phyloP scores from a whole-genome alignment of 2,113 vertebrate species.

The Saccopteryx leptura region DNA sequence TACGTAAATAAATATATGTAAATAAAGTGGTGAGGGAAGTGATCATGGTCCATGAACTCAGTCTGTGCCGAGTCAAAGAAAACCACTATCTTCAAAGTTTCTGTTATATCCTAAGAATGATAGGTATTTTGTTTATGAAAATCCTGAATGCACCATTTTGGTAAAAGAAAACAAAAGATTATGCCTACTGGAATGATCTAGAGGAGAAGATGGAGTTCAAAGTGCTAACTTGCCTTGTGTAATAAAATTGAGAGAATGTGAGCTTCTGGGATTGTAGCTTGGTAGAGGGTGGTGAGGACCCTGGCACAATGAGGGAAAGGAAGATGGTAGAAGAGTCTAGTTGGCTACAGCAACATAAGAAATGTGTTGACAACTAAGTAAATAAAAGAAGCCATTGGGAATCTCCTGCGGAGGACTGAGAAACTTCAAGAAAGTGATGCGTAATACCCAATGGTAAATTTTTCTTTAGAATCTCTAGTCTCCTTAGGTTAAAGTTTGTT shows the following conservation, averaged over 20 bases:
- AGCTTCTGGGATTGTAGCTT: neutral
- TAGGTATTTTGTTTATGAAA: neutral
- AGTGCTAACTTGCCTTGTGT: neutral
- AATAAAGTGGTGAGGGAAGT: neutral
- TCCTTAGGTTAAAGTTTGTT: neutral
- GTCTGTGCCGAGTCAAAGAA: conserved; percentile 7
- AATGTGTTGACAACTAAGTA: neutral
- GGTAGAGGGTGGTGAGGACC: neutral
- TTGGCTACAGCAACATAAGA: neutral
- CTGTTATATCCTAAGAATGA: neutral
- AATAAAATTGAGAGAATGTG: neutral
- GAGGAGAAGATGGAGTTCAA: neutral
- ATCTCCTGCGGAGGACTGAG: neutral
- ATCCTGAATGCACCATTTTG: neutral
- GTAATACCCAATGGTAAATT: neutral
- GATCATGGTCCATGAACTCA: neutral
- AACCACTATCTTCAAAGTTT: neutral
- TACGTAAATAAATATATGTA: neutral
- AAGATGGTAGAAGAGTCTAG: neutral
- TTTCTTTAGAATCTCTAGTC: neutral
- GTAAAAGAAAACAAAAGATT: neutral
- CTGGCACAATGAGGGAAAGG: neutral
- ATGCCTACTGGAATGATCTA: neutral
- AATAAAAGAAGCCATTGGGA: neutral
- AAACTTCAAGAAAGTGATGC: neutral